These are phyloP conservation scores for Chloroclysta siterata DNA, from an alignment of 2,888 invertebrate species.

Conservation along the genomic window DNA sequence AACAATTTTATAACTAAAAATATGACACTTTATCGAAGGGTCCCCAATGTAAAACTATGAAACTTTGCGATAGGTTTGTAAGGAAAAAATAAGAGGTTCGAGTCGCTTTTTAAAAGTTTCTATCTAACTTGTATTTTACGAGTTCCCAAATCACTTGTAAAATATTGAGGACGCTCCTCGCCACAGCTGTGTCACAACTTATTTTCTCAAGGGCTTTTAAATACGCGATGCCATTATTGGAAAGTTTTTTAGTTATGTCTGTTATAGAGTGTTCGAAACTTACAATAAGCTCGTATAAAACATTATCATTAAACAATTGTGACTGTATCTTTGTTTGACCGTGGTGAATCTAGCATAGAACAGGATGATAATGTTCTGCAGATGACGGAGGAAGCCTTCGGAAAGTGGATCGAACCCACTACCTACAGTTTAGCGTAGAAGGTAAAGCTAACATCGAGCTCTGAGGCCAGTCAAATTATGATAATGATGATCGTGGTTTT, in stretches of 20 bases:
- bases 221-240: constrained; percentile 39
- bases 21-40: constrained; percentile 79
- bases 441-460: no score
- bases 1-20: constrained; percentile 43
- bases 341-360: no score
- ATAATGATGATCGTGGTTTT: no score
- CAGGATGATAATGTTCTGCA: no score
- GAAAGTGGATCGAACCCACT: no score
- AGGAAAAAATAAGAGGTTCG: constrained; percentile 68
- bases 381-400: no score
- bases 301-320: no score
- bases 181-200: constrained; percentile 61
- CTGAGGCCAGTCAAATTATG: no score
- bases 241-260: constrained; percentile 10
- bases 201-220: constrained; percentile 62
- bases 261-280: no score
- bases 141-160: constrained; percentile 71
- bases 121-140: constrained; percentile 67
- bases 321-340: neutral
- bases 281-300: no score
- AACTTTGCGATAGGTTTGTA: constrained; percentile 70
- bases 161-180: constrained; percentile 61
- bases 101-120: constrained; percentile 71
- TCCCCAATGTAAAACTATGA: constrained; percentile 75
- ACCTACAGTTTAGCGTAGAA: no score